Base-by-base conservation (phyloP, 2,797 vertebrate species). In the Phrynocephalus vlangalii region DNA sequence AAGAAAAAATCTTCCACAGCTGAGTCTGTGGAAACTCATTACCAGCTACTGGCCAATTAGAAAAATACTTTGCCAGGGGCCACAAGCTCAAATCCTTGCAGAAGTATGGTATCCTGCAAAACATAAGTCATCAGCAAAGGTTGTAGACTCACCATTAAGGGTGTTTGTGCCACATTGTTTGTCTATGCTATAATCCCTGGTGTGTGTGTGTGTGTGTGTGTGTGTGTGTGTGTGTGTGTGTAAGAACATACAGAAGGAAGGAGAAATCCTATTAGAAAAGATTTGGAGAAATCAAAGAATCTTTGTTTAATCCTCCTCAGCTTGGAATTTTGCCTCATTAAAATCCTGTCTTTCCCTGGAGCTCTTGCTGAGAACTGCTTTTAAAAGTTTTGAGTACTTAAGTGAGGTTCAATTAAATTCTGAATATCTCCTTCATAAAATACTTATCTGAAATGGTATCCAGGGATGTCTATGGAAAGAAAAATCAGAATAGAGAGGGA, bases 21-120 rank as follows among this genome's bases (percentile, higher is more conserved):
- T 91, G 89, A 86, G 91, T 78, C 87, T 91, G 56, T 93, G 93
- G 91, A 95, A 94, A 92, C 88, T 95, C 91, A 91, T 90, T 89
- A 90, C 91, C 91, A 92, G 92, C 91, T 91, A 90, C 0, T 4
- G 48, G 83, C 84, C 95, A 92, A 91, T 90, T 88, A 87, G 90
- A 85, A 92, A 91, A 88, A 92, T 60, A 80, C 70, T 87, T 84
- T 93, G 75, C 87, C 50, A 92, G 90, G 90, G 83, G 56, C 87
- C 38, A 89, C 83, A 84, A 87, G 28, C 89, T 88, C 82, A 79
- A 72, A 85, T 88, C 80, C 81, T 56, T 79, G 90, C 84, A 87
- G 81, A 84, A 87, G 68, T 90, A 82, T 81, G 10, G 48, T 15
- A 79, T 44, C 30, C 72, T 89, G 86, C 84, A 90, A 91, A 93